A percentile compares a stretch with the other conserved stretches of the same genome.
Evolutionary conservation across 2,797 vertebrate species (phyloP).

Genomic region (Sebastes diploproa): DNA sequence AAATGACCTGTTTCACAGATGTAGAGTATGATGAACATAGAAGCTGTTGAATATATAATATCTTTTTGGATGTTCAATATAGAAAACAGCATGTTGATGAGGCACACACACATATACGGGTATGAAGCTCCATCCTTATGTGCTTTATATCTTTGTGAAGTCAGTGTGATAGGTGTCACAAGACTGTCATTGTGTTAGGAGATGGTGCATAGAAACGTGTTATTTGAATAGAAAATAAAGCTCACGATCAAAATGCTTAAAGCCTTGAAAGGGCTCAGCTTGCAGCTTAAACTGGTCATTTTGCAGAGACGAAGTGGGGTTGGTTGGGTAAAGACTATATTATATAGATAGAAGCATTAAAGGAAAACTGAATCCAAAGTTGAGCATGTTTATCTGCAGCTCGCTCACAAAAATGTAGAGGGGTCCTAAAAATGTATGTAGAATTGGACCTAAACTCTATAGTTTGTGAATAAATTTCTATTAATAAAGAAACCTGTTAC

Average conservation of each 20-base stretch:
- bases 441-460: neutral
- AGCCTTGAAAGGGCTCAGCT: neutral
- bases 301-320: neutral
- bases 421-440: neutral
- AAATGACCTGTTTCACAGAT: neutral
- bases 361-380: neutral
- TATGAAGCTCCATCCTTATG: neutral
- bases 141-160: neutral
- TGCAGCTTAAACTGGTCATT: neutral
- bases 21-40: neutral
- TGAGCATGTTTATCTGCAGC: neutral
- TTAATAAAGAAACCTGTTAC: neutral
- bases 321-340: neutral
- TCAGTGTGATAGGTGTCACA: neutral
- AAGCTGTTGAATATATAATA: no score
- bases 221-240: conserved; percentile 34
- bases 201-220: neutral
- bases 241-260: neutral
- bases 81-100: neutral
- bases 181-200: neutral
- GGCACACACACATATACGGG: neutral
- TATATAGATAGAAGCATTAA: neutral
- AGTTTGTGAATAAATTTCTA: neutral
- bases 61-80: no score
- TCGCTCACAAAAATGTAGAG: neutral